These are phyloP conservation scores for Phortica variegata DNA, from an alignment of 1,140 invertebrate genomes.

Conservation along the genomic window DNA sequence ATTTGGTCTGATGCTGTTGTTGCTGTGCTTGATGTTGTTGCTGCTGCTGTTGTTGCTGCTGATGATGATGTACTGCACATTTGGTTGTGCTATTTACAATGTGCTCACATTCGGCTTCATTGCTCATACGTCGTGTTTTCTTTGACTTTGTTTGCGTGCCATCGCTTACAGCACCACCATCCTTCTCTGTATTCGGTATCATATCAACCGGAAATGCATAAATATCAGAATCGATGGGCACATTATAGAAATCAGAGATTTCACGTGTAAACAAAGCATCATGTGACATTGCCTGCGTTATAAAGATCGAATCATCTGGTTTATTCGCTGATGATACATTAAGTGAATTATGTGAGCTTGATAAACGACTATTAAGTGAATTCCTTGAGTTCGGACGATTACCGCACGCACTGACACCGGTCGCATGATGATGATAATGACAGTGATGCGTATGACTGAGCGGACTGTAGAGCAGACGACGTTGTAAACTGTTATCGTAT, in stretches of 20 bases:
- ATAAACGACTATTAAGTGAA: constrained; percentile 72
- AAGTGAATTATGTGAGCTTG: constrained; percentile 78
- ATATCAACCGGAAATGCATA: constrained; percentile 82
- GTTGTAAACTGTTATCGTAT: constrained; percentile 31
- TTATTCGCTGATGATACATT: constrained; percentile 69
- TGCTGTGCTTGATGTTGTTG: background rate
- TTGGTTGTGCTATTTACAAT: constrained; percentile 19
- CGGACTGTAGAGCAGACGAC: constrained; percentile 38
- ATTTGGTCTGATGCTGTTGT: constrained; percentile 13
- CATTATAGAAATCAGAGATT: constrained; percentile 81
- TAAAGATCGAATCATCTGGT: constrained; percentile 79
- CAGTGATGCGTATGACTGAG: constrained; percentile 36
- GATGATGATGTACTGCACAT: constrained; percentile 6
- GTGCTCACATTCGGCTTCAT: no score
- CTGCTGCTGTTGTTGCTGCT: constrained; percentile 15
- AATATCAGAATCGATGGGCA: constrained; percentile 81
- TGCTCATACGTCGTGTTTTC: no score
- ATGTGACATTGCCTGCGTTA: constrained; percentile 82
- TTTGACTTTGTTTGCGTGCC: constrained; percentile 29
- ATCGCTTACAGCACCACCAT: constrained; percentile 19
- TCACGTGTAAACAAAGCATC: constrained; percentile 68
- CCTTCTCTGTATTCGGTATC: constrained; percentile 54
- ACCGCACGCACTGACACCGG: constrained; percentile 49
- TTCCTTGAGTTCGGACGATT: constrained; percentile 71
- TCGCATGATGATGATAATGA: constrained; percentile 31